Base-by-base conservation (phyloP, 2,888 invertebrate genomes). In the Caenorhabditis macrosperma region DNA sequence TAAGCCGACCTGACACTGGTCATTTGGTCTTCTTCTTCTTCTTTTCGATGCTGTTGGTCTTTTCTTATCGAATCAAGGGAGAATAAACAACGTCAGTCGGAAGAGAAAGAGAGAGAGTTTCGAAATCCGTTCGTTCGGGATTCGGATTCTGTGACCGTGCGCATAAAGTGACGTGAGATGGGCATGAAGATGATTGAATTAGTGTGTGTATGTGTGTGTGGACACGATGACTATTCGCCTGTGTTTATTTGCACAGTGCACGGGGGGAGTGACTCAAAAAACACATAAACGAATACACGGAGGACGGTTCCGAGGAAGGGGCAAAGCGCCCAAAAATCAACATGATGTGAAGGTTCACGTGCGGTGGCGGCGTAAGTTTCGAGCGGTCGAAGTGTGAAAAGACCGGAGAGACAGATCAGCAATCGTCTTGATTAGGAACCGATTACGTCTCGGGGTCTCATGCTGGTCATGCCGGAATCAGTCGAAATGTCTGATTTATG, bases 141-240 rank as follows among this genome's bases (percentile, higher is more conserved):
- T 10, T 38, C 20, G 22, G 33, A 63, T 55, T 64, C 30, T 72
- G 72, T 72, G 72, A 48, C 64, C 26, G 26, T n/a, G n/a, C 57
- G 46, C 57, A 57, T 24, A 72, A 52, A 72, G 54, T 72, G 72
- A 72, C 72, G 72, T 61, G 60, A 26, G 26, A 7, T 35, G 12
- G 24, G n/a, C 44, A 44, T 52, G 30, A 52, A 24, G 20, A 54
- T n/a, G 48, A 69, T 68, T 59, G 41, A 71, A 71, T 71, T 61
- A 71, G 59, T 17, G 26, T 17, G 10, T 30, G 9, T 33, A 33
- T 33, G 33, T 33, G 33, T 20, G 28, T 59, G 60, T 69, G 60
- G 55, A 63, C 63, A 72, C 57, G 64, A 72, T 72, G 72, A 64
- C 72, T 72, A 54, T 64, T 64, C 48, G n/a, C n/a, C n/a, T n/a